Base-by-base conservation (phyloP, 2,888 invertebrate genomes). In the Parnassius mnemosyne region DNA sequence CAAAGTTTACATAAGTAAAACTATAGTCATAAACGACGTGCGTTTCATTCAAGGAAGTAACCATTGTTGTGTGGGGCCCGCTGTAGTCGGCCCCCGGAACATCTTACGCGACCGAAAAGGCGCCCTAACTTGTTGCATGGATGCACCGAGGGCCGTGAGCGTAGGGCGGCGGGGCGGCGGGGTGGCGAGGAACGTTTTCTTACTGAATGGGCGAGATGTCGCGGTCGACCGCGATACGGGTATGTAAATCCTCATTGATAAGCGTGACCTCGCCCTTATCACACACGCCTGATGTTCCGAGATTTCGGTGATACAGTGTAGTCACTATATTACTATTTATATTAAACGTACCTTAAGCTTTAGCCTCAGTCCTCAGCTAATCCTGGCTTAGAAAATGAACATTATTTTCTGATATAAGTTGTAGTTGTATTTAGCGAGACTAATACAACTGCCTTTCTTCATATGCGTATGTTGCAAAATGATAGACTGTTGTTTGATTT, bases 161-260 rank as follows among this genome's bases (percentile, higher is more conserved):
- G 76, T 73, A 76, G 70, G 53, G 72, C 75, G 72, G 72, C 70
- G 68, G 71, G 70, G 72, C 49, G 60, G 68, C 66, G 76, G 71
- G 75, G 72, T 51, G 60, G 68, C 66, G 76, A 70, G 75, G 78
- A 76, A 80, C 76, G 81, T 87, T 87, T 89, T 86, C 83, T 86
- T 84, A 49, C 49, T 49, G 49, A 88, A 93, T 87, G 93, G 93
- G 84, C 87, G 89, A 87, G 89, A 89, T 89, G 89, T 88, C 87
- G 88, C 85, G 89, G 89, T 83, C 87, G 85, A 85, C 82, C 77
- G 78, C 83, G 86, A 84, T 84, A 84, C 86, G 83, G 83, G 89
- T 89, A 91, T 90, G 92, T 87, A 89, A 89, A 90, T 88, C 82
- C 84, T 84, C 87, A 90, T 87, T 89, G 89, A 87, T 90, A 89